Base-by-base conservation (phyloP, 2,797 vertebrate genomes). In the Mallotus villosus region DNA sequence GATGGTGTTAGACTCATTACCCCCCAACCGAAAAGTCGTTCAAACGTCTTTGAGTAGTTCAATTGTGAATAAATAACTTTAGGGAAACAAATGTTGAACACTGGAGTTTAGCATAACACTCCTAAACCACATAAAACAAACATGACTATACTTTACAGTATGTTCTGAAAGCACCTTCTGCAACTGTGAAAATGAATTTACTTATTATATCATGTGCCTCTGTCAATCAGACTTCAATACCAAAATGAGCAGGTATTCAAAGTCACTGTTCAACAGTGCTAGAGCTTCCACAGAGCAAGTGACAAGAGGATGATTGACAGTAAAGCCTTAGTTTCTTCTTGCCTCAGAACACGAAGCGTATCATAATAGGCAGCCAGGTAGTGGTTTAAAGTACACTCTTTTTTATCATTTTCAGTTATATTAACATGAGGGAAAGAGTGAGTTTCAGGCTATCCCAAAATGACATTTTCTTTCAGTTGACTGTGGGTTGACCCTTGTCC, bases 401-500 rank as follows among this genome's bases (percentile, higher is more conserved):
- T 57, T 70, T 73, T 74, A 72, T 64, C 74, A 71, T 74, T 32
- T 72, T 70, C 2, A 8, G 66, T 67, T 60, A 53, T 71, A 77
- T 82, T 82, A 81, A 67, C 29, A 75, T 66, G 27, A 60, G 25
- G 11, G 46, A 71, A 58, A 62, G 25, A 84, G 72, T 76, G 67
- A 78, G 74, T 84, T 67, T 68, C 80, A 73, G 75, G 80, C 72
- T 74, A 78, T 75, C 78, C 76, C 83, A 68, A 82, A 81, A 88
- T 82, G 78, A 85, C 87, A 83, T 89, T 89, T 83, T 71, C 74
- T 72, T 82, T 81, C 71, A 74, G 68, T 82, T 77, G 65, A 68
- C 73, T 68, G 79, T 82, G 74, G 82, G 80, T 78, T 79, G 83
- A 90, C 86, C 86, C 78, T 78, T 75, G 81, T 85, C 90, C 87